A percentile compares a stretch with the other conserved stretches of the same genome.
Evolutionary conservation across 2,797 vertebrate genomes (phyloP).

Genomic region (Bryconaethiops microstoma): DNA sequence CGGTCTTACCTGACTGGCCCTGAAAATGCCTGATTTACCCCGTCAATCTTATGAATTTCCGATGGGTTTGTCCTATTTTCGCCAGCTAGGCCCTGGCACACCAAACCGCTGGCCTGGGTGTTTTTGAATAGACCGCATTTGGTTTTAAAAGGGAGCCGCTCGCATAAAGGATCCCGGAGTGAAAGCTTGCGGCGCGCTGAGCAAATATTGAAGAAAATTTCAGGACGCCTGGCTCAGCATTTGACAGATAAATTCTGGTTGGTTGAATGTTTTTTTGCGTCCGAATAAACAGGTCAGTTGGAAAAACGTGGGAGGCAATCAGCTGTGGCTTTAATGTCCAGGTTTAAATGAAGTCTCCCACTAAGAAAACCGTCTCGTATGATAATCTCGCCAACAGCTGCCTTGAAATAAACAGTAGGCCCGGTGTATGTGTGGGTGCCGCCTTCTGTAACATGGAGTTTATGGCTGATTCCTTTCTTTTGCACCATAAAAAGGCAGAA

Average conservation of each 20-base stretch:
- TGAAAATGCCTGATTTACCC: constrained; percentile 31
- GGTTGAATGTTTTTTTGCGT: not conserved
- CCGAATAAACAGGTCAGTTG: constrained; percentile 2
- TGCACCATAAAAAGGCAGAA: not conserved
- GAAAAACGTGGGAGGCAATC: not conserved
- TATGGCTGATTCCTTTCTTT: not conserved
- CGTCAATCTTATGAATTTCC: constrained; percentile 31
- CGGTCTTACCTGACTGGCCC: constrained; percentile 24
- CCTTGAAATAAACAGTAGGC: not conserved
- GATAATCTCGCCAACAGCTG: not conserved
- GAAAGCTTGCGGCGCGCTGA: not conserved
- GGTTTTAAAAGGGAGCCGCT: constrained; percentile 16
- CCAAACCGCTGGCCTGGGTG: constrained; percentile 19
- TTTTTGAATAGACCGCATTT: constrained; percentile 27
- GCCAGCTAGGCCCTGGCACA: constrained; percentile 22
- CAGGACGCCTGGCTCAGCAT: not conserved
- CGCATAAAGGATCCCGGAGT: not conserved
- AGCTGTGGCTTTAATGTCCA: not conserved
- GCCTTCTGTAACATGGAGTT: not conserved
- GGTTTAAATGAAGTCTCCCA: not conserved
- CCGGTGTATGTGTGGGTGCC: not conserved
- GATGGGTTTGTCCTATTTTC: constrained; percentile 30
- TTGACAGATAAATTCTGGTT: constrained; percentile 9
- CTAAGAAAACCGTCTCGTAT: not conserved
- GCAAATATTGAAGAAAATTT: constrained; percentile 4